Percentiles rank a stretch among this genome's conserved stretches.
These are phyloP conservation scores for Xestoiulus laeticollis DNA, from an alignment of 2,888 invertebrate species.

Conservation along the genomic window DNA sequence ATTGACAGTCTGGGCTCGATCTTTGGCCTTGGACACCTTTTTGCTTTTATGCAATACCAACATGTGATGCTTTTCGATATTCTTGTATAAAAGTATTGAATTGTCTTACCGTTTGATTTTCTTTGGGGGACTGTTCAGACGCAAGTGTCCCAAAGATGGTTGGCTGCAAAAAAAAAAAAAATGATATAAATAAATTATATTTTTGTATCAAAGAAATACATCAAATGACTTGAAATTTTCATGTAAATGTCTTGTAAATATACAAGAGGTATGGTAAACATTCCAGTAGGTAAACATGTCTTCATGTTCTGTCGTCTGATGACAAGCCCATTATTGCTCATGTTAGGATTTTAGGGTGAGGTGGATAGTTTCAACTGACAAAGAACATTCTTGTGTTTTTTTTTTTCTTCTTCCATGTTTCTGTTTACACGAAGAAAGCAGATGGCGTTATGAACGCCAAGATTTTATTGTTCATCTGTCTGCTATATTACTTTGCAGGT, in stretches of 20 bases:
- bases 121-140: conserved; percentile 61
- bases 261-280: background rate
- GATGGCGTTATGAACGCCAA: background rate
- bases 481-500: background rate
- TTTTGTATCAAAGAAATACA: background rate
- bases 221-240: background rate
- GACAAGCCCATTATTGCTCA: background rate
- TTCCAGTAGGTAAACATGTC: background rate
- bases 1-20: too few species aligned
- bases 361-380: background rate
- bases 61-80: background rate
- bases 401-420: background rate
- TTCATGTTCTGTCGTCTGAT: background rate
- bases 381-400: conserved; percentile 13
- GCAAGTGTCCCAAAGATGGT: conserved; percentile 74
- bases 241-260: background rate
- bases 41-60: too few species aligned
- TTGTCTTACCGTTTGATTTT: conserved; percentile 53
- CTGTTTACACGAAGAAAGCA: background rate
- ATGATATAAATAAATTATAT: background rate
- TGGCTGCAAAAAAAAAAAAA: conserved; percentile 68
- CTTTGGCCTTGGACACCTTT: too few species aligned
- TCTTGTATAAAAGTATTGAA: background rate
- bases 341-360: background rate
- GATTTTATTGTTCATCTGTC: background rate